Base-by-base conservation (phyloP, 2,888 invertebrate genomes). In the Dyspetes luteomarginatus region DNA sequence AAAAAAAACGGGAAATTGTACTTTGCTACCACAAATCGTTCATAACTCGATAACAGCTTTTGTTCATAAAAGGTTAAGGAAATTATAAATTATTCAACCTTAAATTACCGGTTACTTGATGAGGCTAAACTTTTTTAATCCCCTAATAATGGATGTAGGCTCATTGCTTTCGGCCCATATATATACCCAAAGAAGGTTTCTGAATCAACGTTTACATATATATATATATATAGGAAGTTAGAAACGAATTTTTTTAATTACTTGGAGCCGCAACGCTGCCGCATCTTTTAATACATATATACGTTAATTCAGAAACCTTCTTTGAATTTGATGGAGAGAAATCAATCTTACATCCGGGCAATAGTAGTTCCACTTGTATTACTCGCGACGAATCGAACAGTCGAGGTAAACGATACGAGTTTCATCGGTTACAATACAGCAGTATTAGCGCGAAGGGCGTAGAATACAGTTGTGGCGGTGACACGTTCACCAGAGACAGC, bases 401-500 rank as follows among this genome's bases (percentile, higher is more conserved):
- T 43, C 50, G 24, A 26, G n/a, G 56, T 62, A 73, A 73, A 73
- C 52, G 30, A 22, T 17, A 12, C 26, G n/a, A 48, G 55, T 64
- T 73, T 64, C 52, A 73, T 26, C 26, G 15, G 24, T 12, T 50
- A 36, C 17, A 45, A 17, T 30, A 28, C 19, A 26, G 1, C 26
- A 26, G 36, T 64, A 28, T 26, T 50, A 5, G 62, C 55, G n/a
- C 52, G 64, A 62, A 67, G 74, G 58, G 68, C 56, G 50, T 19
- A 45, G 56, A 41, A 36, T 50, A 56, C 60, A 62, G 68, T 55
- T 28, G 68, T 22, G 62, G 60, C 67, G 43, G 52, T 52, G 68
- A 68, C 78, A 78, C 78, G 68, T 78, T 48, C 60, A 65, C 62
- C 60, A 26, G 68, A 75, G 69, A 75, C 76, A 77, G 69, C 74